phyloP scores from a whole-genome alignment of 2,797 vertebrate genomes.

The Pitangus sulphuratus region DNA sequence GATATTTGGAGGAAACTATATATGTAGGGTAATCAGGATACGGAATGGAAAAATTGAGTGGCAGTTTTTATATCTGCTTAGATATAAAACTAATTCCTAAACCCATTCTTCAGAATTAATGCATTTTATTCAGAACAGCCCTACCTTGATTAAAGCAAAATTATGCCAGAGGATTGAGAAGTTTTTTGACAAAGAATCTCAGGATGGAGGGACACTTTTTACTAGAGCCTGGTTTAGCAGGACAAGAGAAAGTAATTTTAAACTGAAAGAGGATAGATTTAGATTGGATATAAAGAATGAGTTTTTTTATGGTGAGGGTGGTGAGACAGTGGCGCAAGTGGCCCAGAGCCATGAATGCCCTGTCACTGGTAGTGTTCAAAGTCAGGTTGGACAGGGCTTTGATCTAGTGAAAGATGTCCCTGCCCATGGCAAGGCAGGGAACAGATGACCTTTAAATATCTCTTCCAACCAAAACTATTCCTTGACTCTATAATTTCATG shows the following conservation, averaged over 20 bases:
- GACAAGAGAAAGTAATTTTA: neutral
- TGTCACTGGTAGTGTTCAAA: neutral
- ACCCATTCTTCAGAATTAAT: neutral
- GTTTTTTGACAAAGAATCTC: neutral
- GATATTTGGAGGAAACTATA: neutral
- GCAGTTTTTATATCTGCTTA: neutral
- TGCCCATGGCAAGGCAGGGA: accelerated
- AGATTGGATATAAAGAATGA: neutral
- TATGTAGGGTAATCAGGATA: neutral
- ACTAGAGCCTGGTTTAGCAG: neutral
- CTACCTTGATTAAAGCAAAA: neutral
- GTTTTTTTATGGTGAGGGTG: neutral
- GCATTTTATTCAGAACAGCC: neutral
- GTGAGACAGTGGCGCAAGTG: neutral
- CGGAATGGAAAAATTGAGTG: neutral
- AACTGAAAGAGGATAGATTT: neutral
- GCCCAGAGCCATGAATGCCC: neutral
- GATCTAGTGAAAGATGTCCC: neutral
- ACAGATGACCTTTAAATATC: neutral
- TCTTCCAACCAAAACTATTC: neutral
- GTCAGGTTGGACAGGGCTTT: neutral
- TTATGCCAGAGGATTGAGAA: neutral
- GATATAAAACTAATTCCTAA: neutral
- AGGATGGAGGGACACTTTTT: neutral
- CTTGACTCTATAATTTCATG: neutral